phyloP scores from a whole-genome alignment of 2,888 invertebrate species.

The Spatulosminthurus flaviceps region DNA sequence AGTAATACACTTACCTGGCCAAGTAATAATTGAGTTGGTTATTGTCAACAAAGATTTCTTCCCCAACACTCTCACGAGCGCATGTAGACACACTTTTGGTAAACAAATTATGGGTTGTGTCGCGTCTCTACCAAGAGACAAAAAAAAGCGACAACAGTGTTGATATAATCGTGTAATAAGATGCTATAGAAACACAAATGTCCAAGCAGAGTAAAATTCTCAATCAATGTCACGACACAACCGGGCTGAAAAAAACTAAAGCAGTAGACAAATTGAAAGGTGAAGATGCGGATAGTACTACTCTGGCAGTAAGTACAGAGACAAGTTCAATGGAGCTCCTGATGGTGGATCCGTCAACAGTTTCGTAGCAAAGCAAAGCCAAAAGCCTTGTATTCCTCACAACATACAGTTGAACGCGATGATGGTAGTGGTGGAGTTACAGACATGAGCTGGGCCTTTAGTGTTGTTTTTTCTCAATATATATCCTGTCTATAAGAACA shows the following conservation, averaged over 20 bases:
- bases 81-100: background rate
- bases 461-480: no score
- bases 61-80: background rate
- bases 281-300: background rate
- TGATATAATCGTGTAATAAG: conserved; percentile 3
- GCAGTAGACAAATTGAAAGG: background rate
- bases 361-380: no score
- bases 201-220: background rate
- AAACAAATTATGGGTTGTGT: conserved; percentile 4
- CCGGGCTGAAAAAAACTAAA: background rate
- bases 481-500: background rate
- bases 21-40: background rate
- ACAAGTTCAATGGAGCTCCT: conserved; percentile 23
- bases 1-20: background rate
- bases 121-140: background rate
- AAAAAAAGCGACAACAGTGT: conserved; percentile 3
- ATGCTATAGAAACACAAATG: background rate
- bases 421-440: background rate
- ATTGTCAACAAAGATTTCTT: background rate
- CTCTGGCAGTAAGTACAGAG: background rate
- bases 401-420: background rate
- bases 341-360: conserved; percentile 26
- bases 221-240: conserved; percentile 5
- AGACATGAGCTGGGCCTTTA: background rate
- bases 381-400: background rate